Conservation (phyloP, 2,888 invertebrate genomes). For the Notocelia uddmanniana region DNA sequence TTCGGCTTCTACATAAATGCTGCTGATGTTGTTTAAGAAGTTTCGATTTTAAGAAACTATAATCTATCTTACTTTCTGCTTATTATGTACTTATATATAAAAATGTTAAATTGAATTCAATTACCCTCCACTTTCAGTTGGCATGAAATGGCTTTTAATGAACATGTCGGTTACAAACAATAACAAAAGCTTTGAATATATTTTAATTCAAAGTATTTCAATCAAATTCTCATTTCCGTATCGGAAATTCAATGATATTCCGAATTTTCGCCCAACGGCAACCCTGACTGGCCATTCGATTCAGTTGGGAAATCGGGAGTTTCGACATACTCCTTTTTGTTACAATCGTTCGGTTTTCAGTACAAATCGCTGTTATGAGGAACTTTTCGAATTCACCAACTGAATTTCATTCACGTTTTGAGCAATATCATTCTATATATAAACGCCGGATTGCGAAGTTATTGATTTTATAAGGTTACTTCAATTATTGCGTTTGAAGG, state of each 20-base stretch:
- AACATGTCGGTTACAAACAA: not conserved
- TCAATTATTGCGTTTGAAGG: too few relatives aligned
- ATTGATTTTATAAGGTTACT: not conserved
- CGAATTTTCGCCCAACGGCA: slow-evolving; percentile 22
- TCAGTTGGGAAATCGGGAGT: slow-evolving; percentile 57
- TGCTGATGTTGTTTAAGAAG: too few relatives aligned
- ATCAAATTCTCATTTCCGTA: slow-evolving; percentile 20
- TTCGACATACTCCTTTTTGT: slow-evolving; percentile 54
- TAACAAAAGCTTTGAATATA: not conserved
- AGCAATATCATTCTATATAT: slow-evolving; percentile 26
- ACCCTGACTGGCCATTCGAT: slow-evolving; percentile 50
- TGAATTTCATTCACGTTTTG: slow-evolving; percentile 34
- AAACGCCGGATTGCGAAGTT: not conserved
- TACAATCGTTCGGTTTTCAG: slow-evolving; percentile 50
- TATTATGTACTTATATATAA: too few relatives aligned
- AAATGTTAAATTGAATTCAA: too few relatives aligned
- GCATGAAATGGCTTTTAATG: too few relatives aligned
- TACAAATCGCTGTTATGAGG: slow-evolving; percentile 54
- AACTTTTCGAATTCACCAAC: slow-evolving; percentile 47
- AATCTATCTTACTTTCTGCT: too few relatives aligned
- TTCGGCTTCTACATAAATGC: too few relatives aligned
- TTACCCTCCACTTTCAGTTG: too few relatives aligned
- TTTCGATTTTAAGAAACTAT: too few relatives aligned
- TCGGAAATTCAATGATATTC: slow-evolving; percentile 26
- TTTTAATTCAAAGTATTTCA: slow-evolving; percentile 9